Conservation (phyloP, 2,888 invertebrate species). For the Ichneumoninae sp. region DNA sequence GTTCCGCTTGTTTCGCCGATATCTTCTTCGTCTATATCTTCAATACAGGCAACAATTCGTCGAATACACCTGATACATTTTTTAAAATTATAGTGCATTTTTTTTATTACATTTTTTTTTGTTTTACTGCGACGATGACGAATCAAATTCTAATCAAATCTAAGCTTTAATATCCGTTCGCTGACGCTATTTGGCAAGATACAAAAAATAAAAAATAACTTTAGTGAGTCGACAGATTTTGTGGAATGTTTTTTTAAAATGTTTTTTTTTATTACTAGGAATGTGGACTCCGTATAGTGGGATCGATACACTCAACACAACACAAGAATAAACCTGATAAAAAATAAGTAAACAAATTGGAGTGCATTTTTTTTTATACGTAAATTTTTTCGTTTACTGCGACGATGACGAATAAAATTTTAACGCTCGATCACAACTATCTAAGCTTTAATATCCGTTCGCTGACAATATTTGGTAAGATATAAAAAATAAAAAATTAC, state of each 20-base stretch:
- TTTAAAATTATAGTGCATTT: too few species aligned
- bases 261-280: too few species aligned
- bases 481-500: background rate
- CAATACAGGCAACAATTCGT: background rate
- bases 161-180: constrained; percentile 57
- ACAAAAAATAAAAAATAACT: too few species aligned
- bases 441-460: constrained; percentile 54
- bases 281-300: too few species aligned
- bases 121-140: background rate
- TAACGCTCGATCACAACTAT: constrained; percentile 52
- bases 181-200: background rate
- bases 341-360: background rate
- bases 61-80: background rate
- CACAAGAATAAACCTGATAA: too few species aligned
- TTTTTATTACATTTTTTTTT: background rate
- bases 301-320: too few species aligned
- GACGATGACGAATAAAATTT: background rate
- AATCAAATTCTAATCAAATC: constrained; percentile 39
- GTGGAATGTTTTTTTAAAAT: too few species aligned
- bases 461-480: constrained; percentile 55
- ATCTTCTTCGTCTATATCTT: background rate
- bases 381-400: background rate
- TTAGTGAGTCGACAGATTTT: too few species aligned
- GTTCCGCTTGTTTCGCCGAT: background rate
- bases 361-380: too few species aligned